Base-by-base conservation (phyloP, 2,113 vertebrate genomes). In the Siniperca knerii region DNA sequence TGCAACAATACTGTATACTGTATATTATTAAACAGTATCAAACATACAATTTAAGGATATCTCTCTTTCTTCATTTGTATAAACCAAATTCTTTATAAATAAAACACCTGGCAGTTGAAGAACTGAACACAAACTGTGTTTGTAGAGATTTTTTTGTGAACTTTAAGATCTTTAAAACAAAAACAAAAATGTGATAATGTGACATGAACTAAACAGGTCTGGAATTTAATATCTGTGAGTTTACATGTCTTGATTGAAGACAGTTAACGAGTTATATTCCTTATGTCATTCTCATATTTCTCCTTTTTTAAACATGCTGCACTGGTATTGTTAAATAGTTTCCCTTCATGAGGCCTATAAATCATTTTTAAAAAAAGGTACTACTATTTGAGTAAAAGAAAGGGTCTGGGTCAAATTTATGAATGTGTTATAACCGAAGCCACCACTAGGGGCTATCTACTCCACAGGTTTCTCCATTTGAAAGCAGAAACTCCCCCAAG, bases 381-480 rank as follows among this genome's bases (percentile, higher is more conserved):
- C 3, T 33, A 46, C 8, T 25, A 18, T 46, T 61, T 35, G 16
- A 79, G 35, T 18, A 8, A 33, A 35, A 35, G 33, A 82, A 3
- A 50, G 20, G 4, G 3, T 8, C 33, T 23, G 11, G 75, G 12
- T 35, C 8, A 71, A 15, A 42, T 60, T 54, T 2, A 65, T 65
- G 37, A 60, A 7, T 0, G 13, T 92, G 89, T 74, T n/a, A 67
- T 85, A 82, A 1, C 60, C 10, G 0, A 42, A 72, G 54, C 3
- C 13, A 11, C 90, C 95, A 94, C 93, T 83, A 92, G 95, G 90
- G 91, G 95, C 93, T 83, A 84, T 88, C 90, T 87, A 91, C 87
- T 89, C 94, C 94, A 93, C 90, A 93, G 86, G 82, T 94, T 94
- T 83, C 25, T 58, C 33, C 55, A 20, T n/a, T 65, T 13, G 44